A percentile compares a stretch with the other conserved stretches of the same genome.
Conservation (phyloP, 2,113 vertebrate genomes). For the Ovis canadensis region DNA sequence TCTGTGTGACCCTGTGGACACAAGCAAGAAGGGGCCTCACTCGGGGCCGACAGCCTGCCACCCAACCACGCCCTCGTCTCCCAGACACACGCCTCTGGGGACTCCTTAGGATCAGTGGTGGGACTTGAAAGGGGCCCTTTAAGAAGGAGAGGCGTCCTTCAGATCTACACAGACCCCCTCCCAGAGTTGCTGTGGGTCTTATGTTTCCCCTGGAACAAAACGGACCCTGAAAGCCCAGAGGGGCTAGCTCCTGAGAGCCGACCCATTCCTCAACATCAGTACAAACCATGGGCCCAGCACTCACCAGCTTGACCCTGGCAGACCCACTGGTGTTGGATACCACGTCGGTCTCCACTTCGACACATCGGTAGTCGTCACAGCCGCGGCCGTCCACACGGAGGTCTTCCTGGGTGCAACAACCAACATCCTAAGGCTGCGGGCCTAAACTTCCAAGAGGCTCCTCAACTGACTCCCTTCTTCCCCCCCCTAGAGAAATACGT, state of each 20-base stretch:
- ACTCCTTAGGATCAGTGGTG: neutral
- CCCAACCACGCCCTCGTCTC: neutral
- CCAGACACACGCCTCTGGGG: too few species aligned
- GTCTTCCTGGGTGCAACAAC: slow-evolving; percentile 86
- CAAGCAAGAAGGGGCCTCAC: neutral
- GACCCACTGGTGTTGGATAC: slow-evolving; percentile 98
- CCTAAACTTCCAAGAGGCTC: neutral
- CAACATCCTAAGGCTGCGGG: neutral
- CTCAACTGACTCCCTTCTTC: neutral
- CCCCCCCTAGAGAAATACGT: neutral
- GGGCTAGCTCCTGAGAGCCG: neutral
- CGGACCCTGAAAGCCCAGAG: neutral
- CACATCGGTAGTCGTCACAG: slow-evolving; percentile 95
- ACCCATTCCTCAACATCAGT: neutral
- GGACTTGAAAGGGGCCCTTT: neutral
- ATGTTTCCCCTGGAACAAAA: neutral
- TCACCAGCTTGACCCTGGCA: slow-evolving; percentile 93
- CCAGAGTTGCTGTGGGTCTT: neutral
- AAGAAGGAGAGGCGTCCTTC: neutral
- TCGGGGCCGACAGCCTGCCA: neutral
- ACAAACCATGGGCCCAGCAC: neutral
- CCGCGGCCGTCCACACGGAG: slow-evolving; percentile 93
- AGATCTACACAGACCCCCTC: neutral
- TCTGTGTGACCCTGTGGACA: slow-evolving; percentile 91
- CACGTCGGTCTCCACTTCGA: slow-evolving; percentile 95